A percentile compares a stretch with the other conserved stretches of the same genome.
These are phyloP conservation scores for Patella caerulea DNA, from an alignment of 2,888 invertebrate species.

Conservation along the genomic window DNA sequence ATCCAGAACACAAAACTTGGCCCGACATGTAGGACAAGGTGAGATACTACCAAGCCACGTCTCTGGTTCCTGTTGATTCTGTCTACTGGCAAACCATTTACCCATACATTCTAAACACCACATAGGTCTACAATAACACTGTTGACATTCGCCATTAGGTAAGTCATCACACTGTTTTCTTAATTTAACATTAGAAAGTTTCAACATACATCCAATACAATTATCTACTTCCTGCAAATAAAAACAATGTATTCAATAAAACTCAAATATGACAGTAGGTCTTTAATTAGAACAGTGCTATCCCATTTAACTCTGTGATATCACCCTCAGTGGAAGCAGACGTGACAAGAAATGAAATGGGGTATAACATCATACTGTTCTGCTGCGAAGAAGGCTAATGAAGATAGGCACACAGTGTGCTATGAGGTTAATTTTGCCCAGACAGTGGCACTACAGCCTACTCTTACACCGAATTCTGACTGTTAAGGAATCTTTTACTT, in stretches of 20 bases:
- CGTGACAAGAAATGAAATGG: too few relatives aligned
- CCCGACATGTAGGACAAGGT: slow-evolving; percentile 90
- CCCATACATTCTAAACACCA: slow-evolving; percentile 85
- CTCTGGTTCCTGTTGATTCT: slow-evolving; percentile 79
- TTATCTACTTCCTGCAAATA: slow-evolving; percentile 80
- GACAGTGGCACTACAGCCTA: too few relatives aligned
- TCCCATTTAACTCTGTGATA: too few relatives aligned
- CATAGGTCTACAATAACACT: slow-evolving; percentile 86
- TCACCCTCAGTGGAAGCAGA: too few relatives aligned
- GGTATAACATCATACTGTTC: too few relatives aligned
- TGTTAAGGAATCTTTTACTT: too few relatives aligned
- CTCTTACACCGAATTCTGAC: too few relatives aligned
- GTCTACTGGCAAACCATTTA: slow-evolving; percentile 84
- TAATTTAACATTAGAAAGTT: slow-evolving; percentile 84
- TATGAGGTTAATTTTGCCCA: too few relatives aligned
- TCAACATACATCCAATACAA: slow-evolving; percentile 92
- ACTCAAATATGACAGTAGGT: neutral
- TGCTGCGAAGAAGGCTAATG: too few relatives aligned
- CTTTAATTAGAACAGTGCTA: too few relatives aligned
- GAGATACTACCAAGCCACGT: slow-evolving; percentile 87
- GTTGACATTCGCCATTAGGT: slow-evolving; percentile 73
- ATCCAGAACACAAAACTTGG: slow-evolving; percentile 87
- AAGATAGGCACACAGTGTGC: too few relatives aligned
- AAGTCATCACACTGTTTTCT: slow-evolving; percentile 78
- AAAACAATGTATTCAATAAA: slow-evolving; percentile 3